Conservation (phyloP, 2,888 invertebrate species). For the Microdon myrmicae region DNA sequence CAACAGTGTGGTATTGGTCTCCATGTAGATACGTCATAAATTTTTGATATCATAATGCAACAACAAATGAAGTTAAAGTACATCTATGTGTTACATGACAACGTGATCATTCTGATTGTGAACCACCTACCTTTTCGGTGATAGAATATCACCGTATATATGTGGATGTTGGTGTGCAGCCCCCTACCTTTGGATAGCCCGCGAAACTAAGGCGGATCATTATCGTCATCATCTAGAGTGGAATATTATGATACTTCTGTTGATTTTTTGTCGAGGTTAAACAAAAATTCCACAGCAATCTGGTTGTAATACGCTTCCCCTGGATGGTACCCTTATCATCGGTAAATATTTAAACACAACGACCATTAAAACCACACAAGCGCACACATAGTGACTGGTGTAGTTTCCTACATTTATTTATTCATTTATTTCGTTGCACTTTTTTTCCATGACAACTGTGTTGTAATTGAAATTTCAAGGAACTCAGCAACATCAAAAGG, state of each 20-base stretch:
- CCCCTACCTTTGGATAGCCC: background rate
- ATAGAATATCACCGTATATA: constrained; percentile 1
- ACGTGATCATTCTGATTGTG: constrained; percentile 12
- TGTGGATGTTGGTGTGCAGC: constrained; percentile 2
- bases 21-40: constrained; percentile 44
- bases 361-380: constrained; percentile 26
- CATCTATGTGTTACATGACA: constrained; percentile 9
- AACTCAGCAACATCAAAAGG: no score
- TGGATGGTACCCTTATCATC: constrained; percentile 26
- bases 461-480: no score
- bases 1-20: no score
- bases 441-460: no score
- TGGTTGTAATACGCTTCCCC: constrained; percentile 11
- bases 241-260: constrained; percentile 14
- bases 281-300: constrained; percentile 18
- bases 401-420: no score
- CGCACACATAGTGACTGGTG: background rate
- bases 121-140: constrained; percentile 15
- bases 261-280: constrained; percentile 23
- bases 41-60: constrained; percentile 7
- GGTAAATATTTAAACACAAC: constrained; percentile 42
- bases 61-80: no score
- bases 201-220: constrained; percentile 20
- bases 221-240: background rate
- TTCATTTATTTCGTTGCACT: no score